Base-by-base conservation (phyloP, 2,797 vertebrate species). In the Myiothlypis chrysogaster region DNA sequence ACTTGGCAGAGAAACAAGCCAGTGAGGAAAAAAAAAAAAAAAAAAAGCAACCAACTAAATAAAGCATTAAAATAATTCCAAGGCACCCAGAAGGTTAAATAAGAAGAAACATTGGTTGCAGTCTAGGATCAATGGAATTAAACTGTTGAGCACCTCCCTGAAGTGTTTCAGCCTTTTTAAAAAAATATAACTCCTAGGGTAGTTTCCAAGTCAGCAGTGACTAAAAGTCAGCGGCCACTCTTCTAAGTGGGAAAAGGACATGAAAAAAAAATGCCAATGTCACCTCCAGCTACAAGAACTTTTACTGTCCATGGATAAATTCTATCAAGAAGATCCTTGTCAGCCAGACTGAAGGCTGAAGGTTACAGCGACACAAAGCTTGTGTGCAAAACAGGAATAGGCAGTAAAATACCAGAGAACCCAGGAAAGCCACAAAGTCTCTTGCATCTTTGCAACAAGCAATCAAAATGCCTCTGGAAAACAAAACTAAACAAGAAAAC, bases 1-100 rank as follows among this genome's bases (percentile, higher is more conserved):
- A 47, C 49, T 95, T 95, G 85, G 84, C 87, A 93, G 77, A 85
- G 41, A 90, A 89, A 93, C 22, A 75, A 79, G 22, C 7, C 86
- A 73, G 18, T 32, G 34, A 89, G 14, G 68, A 6, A 87, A 66
- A 61, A 44, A n/a, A 8, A 90, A 44, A n/a, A 8, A 90, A 75
- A 68, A n/a, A 4, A 63, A 24, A 17, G 7, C 14, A 27, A 46
- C 8, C 16, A 53, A 85, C 30, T 16, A 60, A 56, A 75, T 89
- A 18, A 86, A 73, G 35, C 39, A 59, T 78, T 59, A 59, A 47
- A 63, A 53, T 57, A 83, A 78, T 39, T 81, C 46, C 21, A 83
- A 80, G 55, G 50, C 52, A 87, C 25, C 7, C 87, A 81, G 37
- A 83, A 95, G 39, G 61, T 70, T 88, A 89, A 82, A 83, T 24